Conservation (phyloP, 2,888 invertebrate genomes). For the Operophtera brumata region DNA sequence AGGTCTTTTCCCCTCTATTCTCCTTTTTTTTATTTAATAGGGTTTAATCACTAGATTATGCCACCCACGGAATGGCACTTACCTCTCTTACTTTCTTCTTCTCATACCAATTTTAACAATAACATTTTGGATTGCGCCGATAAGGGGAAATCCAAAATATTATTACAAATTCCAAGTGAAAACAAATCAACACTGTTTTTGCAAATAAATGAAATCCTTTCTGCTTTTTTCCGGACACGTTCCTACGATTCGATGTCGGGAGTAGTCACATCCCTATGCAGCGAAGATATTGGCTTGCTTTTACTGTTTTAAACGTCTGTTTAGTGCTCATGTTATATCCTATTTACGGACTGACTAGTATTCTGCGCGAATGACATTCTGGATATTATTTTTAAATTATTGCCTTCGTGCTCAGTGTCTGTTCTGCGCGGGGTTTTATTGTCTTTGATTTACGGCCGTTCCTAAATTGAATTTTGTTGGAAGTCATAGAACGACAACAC, state of each 20-base stretch:
- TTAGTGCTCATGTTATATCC: constrained; percentile 51
- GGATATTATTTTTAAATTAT: constrained; percentile 25
- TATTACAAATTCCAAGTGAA: no score
- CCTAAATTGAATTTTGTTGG: constrained; percentile 18
- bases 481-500: not conserved
- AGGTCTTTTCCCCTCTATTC: no score
- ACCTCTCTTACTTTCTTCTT: no score
- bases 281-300: constrained; percentile 42
- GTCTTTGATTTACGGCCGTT: constrained; percentile 20
- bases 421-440: constrained; percentile 15
- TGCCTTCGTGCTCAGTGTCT: constrained; percentile 15
- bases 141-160: no score
- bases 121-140: no score
- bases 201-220: no score
- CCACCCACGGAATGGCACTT: no score
- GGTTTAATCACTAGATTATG: no score
- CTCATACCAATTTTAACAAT: no score
- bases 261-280: constrained; percentile 18
- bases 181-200: no score
- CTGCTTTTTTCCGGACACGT: no score
- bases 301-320: constrained; percentile 47
- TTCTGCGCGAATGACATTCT: constrained; percentile 28
- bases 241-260: not conserved
- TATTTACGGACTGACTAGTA: constrained; percentile 44
- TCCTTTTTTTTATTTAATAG: no score